Evolutionary conservation across 2,113 vertebrate species (phyloP), one percentile per base, ranked within the genome.

Genomic region (Caloenas nicobarica): DNA sequence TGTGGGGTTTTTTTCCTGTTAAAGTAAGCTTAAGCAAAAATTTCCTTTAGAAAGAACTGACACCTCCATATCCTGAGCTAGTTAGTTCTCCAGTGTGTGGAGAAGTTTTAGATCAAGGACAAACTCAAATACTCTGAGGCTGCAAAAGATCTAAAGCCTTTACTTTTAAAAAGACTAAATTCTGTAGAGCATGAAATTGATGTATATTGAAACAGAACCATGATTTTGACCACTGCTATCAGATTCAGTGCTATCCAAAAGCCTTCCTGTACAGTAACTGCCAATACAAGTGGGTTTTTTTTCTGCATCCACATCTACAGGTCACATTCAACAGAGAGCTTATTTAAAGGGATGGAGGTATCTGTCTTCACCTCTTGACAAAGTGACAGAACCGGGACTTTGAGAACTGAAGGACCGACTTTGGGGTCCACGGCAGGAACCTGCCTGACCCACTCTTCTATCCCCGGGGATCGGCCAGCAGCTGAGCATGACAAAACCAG

Each of bases 391-490:
- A 82, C 13, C 8, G 40, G 4, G 31, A 50, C 44, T 38, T 4
- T 19, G 16, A 81, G 7, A 95, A 48, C 24, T 4, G 14, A 54
- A 73, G 31, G 33, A 83, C 16, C 46, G 42, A 77, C 33, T 48
- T 10, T 7, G 24, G 10, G 13, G 16, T 24, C 31, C 38, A 38
- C 0, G 0, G 23, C 61, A 84, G 60, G 24, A 74, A 84, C 4
- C 12, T 5, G 0, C 29, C 16, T 19, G 42, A 60, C 12, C 14
- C 36, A 44, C 28, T 2, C 0, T 29, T 85, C 53, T 51, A 34
- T 36, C 33, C 31, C 12, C 9, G 10, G 10, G 11, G 19, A 73
- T 9, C 0, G 0, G 40, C 7, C 77, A 89, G 40, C 21, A 61
- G 13, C 24, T 15, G 10, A 65, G 10, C 10, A 48, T 1, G 6